A percentile compares a stretch with the other conserved stretches of the same genome.
Conservation (phyloP, 2,888 invertebrate genomes). For the Volucella zonaria region DNA sequence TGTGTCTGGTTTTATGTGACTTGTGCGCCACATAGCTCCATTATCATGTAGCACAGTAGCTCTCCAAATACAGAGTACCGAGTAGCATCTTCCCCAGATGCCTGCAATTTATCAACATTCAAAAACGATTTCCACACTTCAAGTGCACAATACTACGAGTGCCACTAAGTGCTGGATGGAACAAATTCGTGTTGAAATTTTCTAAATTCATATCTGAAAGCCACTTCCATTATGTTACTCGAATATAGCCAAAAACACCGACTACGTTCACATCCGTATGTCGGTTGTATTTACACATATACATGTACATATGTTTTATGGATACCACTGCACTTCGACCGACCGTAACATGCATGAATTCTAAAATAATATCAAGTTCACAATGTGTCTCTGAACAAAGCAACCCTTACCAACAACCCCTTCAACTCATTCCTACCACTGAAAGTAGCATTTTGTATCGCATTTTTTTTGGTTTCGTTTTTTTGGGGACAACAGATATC, state of each 20-base stretch:
- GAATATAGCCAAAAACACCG: slow-evolving; percentile 54
- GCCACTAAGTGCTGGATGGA: slow-evolving; percentile 60
- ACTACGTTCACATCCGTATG: slow-evolving; percentile 14
- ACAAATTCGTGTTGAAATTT: slow-evolving; percentile 65
- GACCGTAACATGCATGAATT: slow-evolving; percentile 58
- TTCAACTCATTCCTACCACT: slow-evolving; percentile 7
- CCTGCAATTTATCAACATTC: slow-evolving; percentile 69
- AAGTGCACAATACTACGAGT: slow-evolving; percentile 56
- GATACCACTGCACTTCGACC: slow-evolving; percentile 17
- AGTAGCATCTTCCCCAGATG: slow-evolving; percentile 27
- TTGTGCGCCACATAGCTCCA: slow-evolving; percentile 30
- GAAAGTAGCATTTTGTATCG: slow-evolving; percentile 31
- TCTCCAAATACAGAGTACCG: no score
- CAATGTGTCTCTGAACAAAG: slow-evolving; percentile 59
- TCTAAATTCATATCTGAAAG: slow-evolving; percentile 64
- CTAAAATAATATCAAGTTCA: slow-evolving; percentile 71
- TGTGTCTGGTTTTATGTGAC: slow-evolving; percentile 17
- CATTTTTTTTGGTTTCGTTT: slow-evolving; percentile 8
- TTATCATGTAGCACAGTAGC: neutral
- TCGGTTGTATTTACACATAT: no score
- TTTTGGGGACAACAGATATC: slow-evolving; percentile 60
- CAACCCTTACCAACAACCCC: neutral
- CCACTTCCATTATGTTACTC: slow-evolving; percentile 36
- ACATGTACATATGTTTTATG: no score
- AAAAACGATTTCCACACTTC: slow-evolving; percentile 65